These are phyloP conservation scores for Pardosa pseudoannulata DNA, from an alignment of 2,888 invertebrate species.

Conservation along the genomic window DNA sequence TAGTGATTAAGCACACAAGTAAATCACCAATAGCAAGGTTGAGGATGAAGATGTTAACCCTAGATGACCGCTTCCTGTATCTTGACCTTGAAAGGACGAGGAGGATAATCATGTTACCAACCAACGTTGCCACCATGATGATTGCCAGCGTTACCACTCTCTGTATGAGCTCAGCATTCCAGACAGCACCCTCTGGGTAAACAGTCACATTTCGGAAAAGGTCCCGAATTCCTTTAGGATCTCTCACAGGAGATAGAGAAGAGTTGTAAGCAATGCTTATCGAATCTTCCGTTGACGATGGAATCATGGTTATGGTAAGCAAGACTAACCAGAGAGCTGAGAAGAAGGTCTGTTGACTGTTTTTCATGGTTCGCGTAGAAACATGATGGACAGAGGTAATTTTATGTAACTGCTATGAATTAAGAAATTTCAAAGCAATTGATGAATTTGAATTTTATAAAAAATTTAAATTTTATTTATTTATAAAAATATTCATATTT, in stretches of 20 bases:
- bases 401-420: too few relatives aligned
- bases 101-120: conserved; percentile 78
- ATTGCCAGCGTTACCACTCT: conserved; percentile 77
- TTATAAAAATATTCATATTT: too few relatives aligned
- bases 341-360: neutral
- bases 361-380: neutral
- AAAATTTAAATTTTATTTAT: too few relatives aligned
- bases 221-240: conserved; percentile 10
- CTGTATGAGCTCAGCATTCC: conserved; percentile 78
- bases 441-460: too few relatives aligned
- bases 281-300: conserved; percentile 43
- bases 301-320: conserved; percentile 51
- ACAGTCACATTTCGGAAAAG: conserved; percentile 48
- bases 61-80: conserved; percentile 77
- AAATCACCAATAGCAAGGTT: conserved; percentile 79
- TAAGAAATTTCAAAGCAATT: too few relatives aligned
- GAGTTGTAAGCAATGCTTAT: conserved; percentile 40
- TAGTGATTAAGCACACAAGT: conserved; percentile 78
- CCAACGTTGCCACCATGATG: conserved; percentile 77
- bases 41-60: conserved; percentile 79
- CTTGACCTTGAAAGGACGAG: conserved; percentile 77
- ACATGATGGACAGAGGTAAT: too few relatives aligned
- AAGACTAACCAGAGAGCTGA: conserved; percentile 33
- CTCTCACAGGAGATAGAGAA: conserved; percentile 31
- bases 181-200: conserved; percentile 75